Evolutionary conservation across 53 echinoderm and acorn worm species (phyloP).

Genomic region (Paelopatides confundens): DNA sequence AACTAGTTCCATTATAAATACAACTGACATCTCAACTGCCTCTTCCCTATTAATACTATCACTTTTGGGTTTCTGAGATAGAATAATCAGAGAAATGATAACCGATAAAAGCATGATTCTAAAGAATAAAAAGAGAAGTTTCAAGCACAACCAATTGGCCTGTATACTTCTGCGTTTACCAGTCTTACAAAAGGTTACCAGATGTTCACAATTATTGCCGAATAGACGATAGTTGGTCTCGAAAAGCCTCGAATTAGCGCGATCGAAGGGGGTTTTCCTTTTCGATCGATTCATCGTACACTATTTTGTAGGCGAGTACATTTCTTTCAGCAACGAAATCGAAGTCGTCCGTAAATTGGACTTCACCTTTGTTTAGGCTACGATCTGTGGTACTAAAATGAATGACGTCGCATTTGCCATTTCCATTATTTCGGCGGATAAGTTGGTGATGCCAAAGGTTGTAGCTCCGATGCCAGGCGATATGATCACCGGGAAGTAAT

Average conservation of each 20-base stretch:
- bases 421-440: background rate
- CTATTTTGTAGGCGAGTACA: background rate
- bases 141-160: background rate
- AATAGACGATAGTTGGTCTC: background rate
- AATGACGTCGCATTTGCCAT: constrained; percentile 29
- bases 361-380: background rate
- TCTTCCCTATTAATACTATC: too few relatives aligned
- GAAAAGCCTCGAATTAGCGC: background rate
- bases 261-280: constrained; percentile 22
- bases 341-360: background rate
- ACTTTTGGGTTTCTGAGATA: too few relatives aligned
- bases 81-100: background rate
- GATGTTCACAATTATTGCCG: constrained; percentile 24
- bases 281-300: constrained; percentile 6
- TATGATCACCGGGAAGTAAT: background rate
- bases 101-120: background rate
- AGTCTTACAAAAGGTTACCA: constrained; percentile 24
- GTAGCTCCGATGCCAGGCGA: constrained; percentile 5
- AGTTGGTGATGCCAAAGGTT: constrained; percentile 15
- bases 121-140: background rate
- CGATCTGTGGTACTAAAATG: background rate
- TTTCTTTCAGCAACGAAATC: background rate
- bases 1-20: background rate
- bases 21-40: background rate
- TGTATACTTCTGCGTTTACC: background rate